Base-by-base conservation (phyloP, 1,140 invertebrate genomes). In the Pseudomyrmex concolor region DNA sequence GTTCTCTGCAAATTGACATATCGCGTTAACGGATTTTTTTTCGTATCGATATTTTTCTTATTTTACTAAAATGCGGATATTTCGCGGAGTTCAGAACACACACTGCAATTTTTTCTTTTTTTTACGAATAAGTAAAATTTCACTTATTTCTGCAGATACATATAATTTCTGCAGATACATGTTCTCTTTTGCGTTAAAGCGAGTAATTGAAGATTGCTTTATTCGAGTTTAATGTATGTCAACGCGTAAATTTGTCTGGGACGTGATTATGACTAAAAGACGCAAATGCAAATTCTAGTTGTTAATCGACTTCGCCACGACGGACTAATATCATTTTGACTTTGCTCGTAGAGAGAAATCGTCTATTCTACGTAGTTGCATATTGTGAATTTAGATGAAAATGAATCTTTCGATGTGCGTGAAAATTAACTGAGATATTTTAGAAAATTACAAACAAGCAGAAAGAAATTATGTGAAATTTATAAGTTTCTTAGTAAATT, bases 251-350 rank as follows among this genome's bases (percentile, higher is more conserved):
- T 71, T 78, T 71, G 54, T 71, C 55, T 55, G 66, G n/a, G 22
- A 51, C 54, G 59, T 70, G 66, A 80, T 80, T 80, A 80, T 59
- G 45, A 34, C 48, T 45, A 54, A 34, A 13, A 72, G 80, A 90
- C 88, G 86, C 88, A 91, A 89, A 91, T 90, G 88, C 86, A 89
- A 34, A 90, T 90, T 91, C 86, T 87, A 83, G 88, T 90, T 88
- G 84, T 86, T 89, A 89, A 91, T 91, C 89, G 88, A 76, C 84
- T 89, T 90, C 68, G 83, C 74, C 70, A 85, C 82, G 71, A 83
- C 72, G 72, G 60, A 68, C 4, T 57, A 71, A 71, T 60, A 67
- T 76, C 60, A 86, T 22, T 89, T 81, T 84, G 25, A 63, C 71
- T 57, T 74, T 3, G 2, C 72, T 22, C 12, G 15, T 17, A 9